phyloP scores from a whole-genome alignment of 1,140 invertebrate species.

The Argopecten irradians region DNA sequence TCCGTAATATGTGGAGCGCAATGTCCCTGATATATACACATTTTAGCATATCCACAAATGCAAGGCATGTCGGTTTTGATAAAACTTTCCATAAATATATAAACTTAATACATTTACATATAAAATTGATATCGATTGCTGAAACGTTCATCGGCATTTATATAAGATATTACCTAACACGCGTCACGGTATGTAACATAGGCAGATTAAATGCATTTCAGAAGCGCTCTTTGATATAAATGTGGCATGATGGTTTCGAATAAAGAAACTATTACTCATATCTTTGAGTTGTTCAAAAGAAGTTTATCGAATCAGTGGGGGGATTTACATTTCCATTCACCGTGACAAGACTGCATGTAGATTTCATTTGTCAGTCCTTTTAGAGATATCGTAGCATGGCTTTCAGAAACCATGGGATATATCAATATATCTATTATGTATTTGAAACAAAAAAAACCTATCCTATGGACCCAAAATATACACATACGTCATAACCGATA shows the following conservation, averaged over 20 bases:
- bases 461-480: background rate
- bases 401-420: background rate
- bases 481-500: background rate
- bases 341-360: slow-evolving; percentile 6
- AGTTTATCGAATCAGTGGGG: background rate
- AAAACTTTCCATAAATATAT: slow-evolving; percentile 8
- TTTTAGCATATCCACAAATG: background rate
- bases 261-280: slow-evolving; percentile 12
- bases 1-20: background rate
- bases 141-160: background rate
- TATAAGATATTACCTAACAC: background rate
- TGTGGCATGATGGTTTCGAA: slow-evolving; percentile 1
- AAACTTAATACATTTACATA: slow-evolving; percentile 12
- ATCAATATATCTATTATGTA: background rate
- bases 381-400: background rate
- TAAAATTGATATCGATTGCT: background rate
- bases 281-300: background rate
- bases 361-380: background rate
- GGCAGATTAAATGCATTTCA: background rate
- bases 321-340: background rate
- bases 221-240: background rate
- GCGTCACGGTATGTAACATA: background rate
- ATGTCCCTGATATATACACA: background rate
- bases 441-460: background rate
- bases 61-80: background rate